These are phyloP conservation scores for Drosophila mayaguana DNA, from an alignment of 2,888 invertebrate genomes.

Conservation along the genomic window DNA sequence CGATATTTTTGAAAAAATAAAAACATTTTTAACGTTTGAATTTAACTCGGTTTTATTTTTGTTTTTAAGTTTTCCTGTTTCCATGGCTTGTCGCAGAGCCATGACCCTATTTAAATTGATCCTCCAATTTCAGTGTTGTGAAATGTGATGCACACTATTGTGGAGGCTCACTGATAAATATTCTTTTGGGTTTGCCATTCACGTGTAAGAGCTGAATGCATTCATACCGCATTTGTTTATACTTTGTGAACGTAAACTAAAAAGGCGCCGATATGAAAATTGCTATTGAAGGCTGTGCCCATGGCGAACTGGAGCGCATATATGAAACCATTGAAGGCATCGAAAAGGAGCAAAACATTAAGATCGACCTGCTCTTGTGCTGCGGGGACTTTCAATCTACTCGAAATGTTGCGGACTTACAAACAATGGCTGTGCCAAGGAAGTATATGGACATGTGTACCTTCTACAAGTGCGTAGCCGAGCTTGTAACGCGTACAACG, in stretches of 20 bases:
- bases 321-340: conserved; percentile 93
- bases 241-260: conserved; percentile 29
- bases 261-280: conserved; percentile 89
- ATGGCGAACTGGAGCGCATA: conserved; percentile 98
- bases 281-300: conserved; percentile 98
- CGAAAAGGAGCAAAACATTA: conserved; percentile 90
- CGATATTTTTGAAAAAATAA: conserved; percentile 78
- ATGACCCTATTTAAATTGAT: neutral
- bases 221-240: conserved; percentile 34
- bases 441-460: conserved; percentile 96
- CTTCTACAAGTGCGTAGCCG: conserved; percentile 92
- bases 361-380: conserved; percentile 96
- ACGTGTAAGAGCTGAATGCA: neutral
- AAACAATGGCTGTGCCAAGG: conserved; percentile 97
- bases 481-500: neutral
- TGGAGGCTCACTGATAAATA: conserved; percentile 7
- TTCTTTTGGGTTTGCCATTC: conserved; percentile 9
- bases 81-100: neutral
- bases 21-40: conserved; percentile 75
- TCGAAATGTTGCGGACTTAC: conserved; percentile 94
- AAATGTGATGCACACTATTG: neutral
- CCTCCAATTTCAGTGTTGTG: conserved; percentile 13
- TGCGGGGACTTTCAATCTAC: conserved; percentile 99
- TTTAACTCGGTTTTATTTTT: neutral
- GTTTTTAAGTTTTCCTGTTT: neutral